A percentile compares a stretch with the other conserved stretches of the same genome.
phyloP scores from a whole-genome alignment of 2,113 vertebrate genomes.

The Pomatostomus ruficeps region DNA sequence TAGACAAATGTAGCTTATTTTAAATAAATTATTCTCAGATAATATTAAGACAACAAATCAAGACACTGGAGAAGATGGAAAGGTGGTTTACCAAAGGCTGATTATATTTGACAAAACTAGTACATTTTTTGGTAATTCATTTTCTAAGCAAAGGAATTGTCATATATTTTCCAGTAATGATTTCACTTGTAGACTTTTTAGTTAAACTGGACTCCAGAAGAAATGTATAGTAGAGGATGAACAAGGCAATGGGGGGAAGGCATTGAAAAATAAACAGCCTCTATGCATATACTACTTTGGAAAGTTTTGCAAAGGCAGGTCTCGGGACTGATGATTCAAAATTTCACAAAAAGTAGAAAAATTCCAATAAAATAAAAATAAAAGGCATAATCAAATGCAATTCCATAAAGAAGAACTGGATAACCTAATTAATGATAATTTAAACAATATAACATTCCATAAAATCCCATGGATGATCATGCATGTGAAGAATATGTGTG shows the following conservation, averaged over 20 bases:
- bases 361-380: not conserved
- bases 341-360: not conserved
- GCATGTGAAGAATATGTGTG: not conserved
- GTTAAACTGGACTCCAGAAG: not conserved
- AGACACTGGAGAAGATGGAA: not conserved
- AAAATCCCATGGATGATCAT: not conserved
- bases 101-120: not conserved
- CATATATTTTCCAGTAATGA: not conserved
- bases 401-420: not conserved
- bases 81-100: not conserved
- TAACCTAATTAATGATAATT: not conserved
- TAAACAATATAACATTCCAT: not conserved
- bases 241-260: not conserved
- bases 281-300: not conserved
- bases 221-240: not conserved
- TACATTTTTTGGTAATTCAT: not conserved
- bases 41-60: conserved; percentile 7
- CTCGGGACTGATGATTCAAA: not conserved
- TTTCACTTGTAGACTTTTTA: not conserved
- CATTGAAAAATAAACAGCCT: not conserved
- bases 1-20: not conserved
- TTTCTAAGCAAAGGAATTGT: not conserved
- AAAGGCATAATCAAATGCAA: not conserved
- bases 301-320: not conserved
- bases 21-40: conserved; percentile 2